These are phyloP conservation scores for Melolontha melolontha DNA, from an alignment of 2,888 invertebrate species.

Conservation along the genomic window DNA sequence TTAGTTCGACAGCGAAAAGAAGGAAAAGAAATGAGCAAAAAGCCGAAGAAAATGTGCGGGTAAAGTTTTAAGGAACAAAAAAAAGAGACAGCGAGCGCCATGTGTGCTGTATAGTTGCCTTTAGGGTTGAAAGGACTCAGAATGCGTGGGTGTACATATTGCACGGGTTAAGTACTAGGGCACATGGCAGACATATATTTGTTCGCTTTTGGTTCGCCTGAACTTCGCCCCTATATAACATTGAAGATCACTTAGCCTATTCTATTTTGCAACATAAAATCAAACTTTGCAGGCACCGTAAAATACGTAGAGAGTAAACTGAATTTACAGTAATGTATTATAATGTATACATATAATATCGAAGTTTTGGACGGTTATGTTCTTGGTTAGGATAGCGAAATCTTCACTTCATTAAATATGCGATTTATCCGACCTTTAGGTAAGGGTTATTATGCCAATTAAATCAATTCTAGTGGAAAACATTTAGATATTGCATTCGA, in stretches of 20 bases:
- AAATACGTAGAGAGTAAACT: conserved; percentile 25
- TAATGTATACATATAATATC: neutral
- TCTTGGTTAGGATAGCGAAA: neutral
- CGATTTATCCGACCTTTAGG: conserved; percentile 4
- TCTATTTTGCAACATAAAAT: conserved; percentile 21
- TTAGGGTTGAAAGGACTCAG: conserved; percentile 14
- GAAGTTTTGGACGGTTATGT: conserved; percentile 1
- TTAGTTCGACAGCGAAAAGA: conserved; percentile 34
- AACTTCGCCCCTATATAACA: conserved; percentile 33
- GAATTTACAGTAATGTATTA: conserved; percentile 21
- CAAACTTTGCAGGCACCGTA: conserved; percentile 31
- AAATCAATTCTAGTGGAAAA: neutral
- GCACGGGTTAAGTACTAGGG: conserved; percentile 27
- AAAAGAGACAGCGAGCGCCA: conserved; percentile 33
- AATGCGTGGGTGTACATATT: conserved; percentile 29
- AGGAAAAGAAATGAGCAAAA: conserved; percentile 24
- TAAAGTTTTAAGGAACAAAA: conserved; percentile 25
- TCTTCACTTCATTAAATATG: conserved; percentile 16
- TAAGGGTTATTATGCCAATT: neutral
- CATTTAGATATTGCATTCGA: neutral
- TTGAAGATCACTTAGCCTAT: conserved; percentile 35
- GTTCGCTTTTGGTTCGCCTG: conserved; percentile 20
- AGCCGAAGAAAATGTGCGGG: conserved; percentile 18
- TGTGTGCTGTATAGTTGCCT: conserved; percentile 25
- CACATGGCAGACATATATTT: conserved; percentile 33